Percentiles rank a stretch among this genome's conserved stretches.
Evolutionary conservation across 1,140 invertebrate genomes (phyloP).

Genomic region (Aphelinus certus): DNA sequence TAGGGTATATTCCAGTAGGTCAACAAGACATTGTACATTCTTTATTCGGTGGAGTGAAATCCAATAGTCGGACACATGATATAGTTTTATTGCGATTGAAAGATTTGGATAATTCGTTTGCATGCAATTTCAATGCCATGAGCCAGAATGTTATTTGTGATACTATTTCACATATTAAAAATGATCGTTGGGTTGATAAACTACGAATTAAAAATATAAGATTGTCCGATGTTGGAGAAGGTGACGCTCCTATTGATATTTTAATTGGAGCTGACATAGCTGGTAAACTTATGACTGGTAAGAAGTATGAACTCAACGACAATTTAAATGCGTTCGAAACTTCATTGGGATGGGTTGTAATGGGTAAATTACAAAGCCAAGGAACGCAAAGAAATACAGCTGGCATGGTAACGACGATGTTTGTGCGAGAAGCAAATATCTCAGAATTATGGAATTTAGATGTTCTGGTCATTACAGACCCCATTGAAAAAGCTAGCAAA

Average conservation of each 20-base stretch:
- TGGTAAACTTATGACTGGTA: conserved; percentile 50
- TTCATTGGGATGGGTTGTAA: conserved; percentile 52
- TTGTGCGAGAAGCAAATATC: conserved; percentile 33
- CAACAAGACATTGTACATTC: conserved; percentile 31
- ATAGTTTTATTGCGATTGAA: conserved; percentile 36
- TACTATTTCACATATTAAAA: conserved; percentile 29
- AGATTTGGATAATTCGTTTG: conserved; percentile 32
- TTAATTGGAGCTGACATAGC: conserved; percentile 47
- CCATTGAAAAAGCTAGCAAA: conserved; percentile 43
- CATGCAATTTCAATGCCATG: conserved; percentile 42
- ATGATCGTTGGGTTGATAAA: conserved; percentile 36
- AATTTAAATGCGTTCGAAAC: conserved; percentile 54
- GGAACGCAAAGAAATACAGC: conserved; percentile 19
- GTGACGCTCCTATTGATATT: conserved; percentile 33
- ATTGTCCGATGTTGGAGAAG: conserved; percentile 40
- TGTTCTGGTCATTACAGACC: conserved; percentile 54
- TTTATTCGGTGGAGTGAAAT: conserved; percentile 40
- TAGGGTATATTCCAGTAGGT: conserved; percentile 36
- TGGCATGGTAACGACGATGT: conserved; percentile 37
- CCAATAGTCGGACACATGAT: conserved; percentile 29
- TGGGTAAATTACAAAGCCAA: conserved; percentile 44
- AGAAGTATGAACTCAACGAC: conserved; percentile 40
- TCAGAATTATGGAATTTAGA: conserved; percentile 55
- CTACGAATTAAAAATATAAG: conserved; percentile 29
- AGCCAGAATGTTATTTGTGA: conserved; percentile 38